These are phyloP conservation scores for Dendrocincla tyrannina DNA, from an alignment of 2,797 vertebrate species.

Conservation along the genomic window DNA sequence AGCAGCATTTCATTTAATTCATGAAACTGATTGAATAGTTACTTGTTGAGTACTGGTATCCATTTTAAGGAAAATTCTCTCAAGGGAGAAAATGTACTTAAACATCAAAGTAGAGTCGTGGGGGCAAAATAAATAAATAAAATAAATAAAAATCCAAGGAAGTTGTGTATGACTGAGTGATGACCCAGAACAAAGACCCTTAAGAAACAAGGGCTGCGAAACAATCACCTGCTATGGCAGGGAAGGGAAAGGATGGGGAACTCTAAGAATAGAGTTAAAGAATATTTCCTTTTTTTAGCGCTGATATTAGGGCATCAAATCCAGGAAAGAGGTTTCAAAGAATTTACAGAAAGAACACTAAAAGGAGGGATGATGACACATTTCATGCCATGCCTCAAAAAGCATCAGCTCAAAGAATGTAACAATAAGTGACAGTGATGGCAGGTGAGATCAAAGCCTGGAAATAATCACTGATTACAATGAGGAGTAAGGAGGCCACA, in stretches of 20 bases:
- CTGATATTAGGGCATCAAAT: background rate
- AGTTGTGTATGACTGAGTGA: background rate
- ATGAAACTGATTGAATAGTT: background rate
- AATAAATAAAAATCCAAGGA: background rate
- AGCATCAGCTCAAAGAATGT: background rate
- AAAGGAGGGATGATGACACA: background rate
- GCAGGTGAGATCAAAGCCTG: background rate
- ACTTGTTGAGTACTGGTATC: background rate
- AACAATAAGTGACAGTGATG: background rate
- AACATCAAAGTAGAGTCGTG: background rate
- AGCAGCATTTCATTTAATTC: background rate
- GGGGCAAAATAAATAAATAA: background rate
- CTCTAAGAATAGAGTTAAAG: background rate
- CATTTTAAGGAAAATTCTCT: background rate
- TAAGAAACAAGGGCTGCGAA: background rate
- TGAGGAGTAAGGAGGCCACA: background rate
- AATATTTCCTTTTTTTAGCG: background rate
- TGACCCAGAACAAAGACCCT: background rate
- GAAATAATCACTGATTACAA: background rate
- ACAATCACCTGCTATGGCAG: background rate
- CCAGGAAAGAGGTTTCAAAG: background rate
- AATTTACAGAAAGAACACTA: background rate
- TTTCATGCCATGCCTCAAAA: background rate
- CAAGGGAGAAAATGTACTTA: background rate
- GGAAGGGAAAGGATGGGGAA: background rate